Base-by-base conservation (phyloP, 64 coral and sea anemone genomes). In the Montipora foliosa region DNA sequence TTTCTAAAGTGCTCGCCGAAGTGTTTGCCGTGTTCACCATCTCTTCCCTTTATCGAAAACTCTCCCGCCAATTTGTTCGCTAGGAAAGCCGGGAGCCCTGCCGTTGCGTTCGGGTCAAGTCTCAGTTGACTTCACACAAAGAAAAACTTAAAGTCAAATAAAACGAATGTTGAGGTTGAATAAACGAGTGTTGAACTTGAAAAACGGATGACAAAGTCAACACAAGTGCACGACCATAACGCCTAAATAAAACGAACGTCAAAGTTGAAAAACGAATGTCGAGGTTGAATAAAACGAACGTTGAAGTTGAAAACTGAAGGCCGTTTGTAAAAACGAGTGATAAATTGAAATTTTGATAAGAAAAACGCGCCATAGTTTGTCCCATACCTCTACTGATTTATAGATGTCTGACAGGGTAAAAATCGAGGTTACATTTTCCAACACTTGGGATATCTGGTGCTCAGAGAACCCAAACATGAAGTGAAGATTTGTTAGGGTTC, bases 381-480 rank as follows among this genome's bases (percentile, higher is more conserved):
- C 75, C 75, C 75, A 78, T 49, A 78, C 75, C 45, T 78, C 75
- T 48, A 78, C 75, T 64, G 61, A 64, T 64, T 64, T 64, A 12
- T 64, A 16, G 8, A 64, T 64, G 61, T 64, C 61, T 64, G 75
- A 78, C 25, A 78, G 44, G 44, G 5, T 62, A 83, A 67, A 83
- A 83, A 66, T 4, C 19, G 52, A 67, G 52, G 52, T 69, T 25
- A 92, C 51, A 77, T 92, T 21, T 68, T 92, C 79, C 51, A 92
- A 75, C 47, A 92, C 78, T 57, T 92, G 62, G 4, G 62, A 67
- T 67, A 67, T 67, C 12, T 67, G 62, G 15, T 67, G 62, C 11
- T 67, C 16, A 15, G 62, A 67, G 15, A 67, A 67, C 15, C 62
- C 62, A 4, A 67, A 71, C 68, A 71, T 71, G n/a, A 71, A 71